A percentile compares a stretch with the other conserved stretches of the same genome.
Conservation (phyloP, 2,797 vertebrate genomes). For the Characodon lateralis region DNA sequence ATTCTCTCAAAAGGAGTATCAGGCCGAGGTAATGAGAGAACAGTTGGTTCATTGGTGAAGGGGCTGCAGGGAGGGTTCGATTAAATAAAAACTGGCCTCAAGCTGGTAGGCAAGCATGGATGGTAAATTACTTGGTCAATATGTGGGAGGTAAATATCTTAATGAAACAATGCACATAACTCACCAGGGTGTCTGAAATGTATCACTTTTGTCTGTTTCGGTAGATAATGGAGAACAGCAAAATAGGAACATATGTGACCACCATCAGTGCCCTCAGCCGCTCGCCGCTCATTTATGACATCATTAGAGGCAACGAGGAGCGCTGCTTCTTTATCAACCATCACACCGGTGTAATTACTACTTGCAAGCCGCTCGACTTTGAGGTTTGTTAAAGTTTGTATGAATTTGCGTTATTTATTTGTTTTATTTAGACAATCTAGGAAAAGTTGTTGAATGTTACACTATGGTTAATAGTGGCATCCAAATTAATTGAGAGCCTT, state of each 20-base stretch:
- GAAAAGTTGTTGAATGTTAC: not conserved
- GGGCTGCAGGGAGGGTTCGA: not conserved
- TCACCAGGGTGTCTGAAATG: not conserved
- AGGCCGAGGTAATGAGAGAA: constrained; percentile 80
- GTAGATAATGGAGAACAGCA: constrained; percentile 87
- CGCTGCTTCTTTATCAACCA: constrained; percentile 89
- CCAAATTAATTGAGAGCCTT: not conserved
- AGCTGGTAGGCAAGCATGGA: constrained; percentile 1
- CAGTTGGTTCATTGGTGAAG: not conserved
- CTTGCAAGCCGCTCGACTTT: constrained; percentile 89
- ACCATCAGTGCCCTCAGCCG: constrained; percentile 88
- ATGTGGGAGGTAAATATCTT: constrained; percentile 5
- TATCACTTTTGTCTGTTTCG: constrained; percentile 6
- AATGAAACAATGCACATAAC: not conserved
- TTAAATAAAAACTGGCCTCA: constrained; percentile 6
- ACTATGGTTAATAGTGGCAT: not conserved
- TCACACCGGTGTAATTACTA: constrained; percentile 90
- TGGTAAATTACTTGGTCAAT: constrained; percentile 10
- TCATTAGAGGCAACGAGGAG: constrained; percentile 87
- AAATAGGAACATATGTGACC: constrained; percentile 85
- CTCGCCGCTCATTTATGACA: constrained; percentile 89
- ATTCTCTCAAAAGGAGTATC: constrained; percentile 90
- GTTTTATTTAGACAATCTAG: constrained; percentile 9
- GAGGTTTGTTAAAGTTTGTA: constrained; percentile 73
- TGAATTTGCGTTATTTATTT: not conserved